Percentiles rank a stretch among this genome's conserved stretches.
Conservation (phyloP, 2,888 invertebrate species). For the Clitarchus hookeri region DNA sequence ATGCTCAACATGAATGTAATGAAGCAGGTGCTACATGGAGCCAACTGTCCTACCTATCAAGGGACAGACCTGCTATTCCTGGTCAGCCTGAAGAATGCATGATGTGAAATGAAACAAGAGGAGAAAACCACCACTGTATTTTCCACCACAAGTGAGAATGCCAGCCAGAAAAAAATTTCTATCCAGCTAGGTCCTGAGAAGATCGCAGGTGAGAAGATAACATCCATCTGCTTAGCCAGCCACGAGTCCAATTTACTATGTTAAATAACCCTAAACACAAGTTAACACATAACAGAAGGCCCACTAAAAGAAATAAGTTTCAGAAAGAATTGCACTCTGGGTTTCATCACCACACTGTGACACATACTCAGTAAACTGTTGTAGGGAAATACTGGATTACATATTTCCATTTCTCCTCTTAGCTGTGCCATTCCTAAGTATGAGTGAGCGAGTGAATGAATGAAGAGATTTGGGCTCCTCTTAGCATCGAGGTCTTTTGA, state of each 20-base stretch:
- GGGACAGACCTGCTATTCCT: neutral
- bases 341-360: no score
- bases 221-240: neutral
- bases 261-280: no score
- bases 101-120: neutral
- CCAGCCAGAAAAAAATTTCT: neutral
- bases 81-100: neutral
- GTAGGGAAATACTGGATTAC: no score
- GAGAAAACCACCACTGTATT: neutral
- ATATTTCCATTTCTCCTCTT: no score
- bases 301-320: no score
- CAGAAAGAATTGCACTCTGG: no score
- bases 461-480: no score
- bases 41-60: neutral
- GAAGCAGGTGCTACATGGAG: neutral
- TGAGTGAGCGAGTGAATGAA: no score
- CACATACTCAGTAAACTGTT: no score
- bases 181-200: neutral
- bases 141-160: neutral
- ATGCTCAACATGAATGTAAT: neutral
- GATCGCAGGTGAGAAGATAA: neutral
- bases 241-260: neutral
- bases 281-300: no score
- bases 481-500: no score
- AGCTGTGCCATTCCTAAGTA: no score